Evolutionary conservation across 2,113 vertebrate species (phyloP).

Genomic region (Onychorhynchus coronatus): DNA sequence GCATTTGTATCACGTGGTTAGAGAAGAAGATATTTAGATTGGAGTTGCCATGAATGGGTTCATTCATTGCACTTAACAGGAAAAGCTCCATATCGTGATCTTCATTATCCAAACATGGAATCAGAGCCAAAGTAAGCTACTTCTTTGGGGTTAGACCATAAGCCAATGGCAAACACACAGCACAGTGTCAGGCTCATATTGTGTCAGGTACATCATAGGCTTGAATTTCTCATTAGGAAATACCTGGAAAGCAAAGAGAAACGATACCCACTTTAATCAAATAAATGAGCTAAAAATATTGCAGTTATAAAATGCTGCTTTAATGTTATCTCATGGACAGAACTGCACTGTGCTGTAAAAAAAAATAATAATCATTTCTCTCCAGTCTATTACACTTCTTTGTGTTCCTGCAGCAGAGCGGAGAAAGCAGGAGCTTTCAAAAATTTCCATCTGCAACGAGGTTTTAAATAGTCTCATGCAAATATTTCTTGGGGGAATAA

Average conservation of each 20-base stretch:
- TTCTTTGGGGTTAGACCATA: background rate
- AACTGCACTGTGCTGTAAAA: background rate
- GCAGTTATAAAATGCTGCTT: background rate
- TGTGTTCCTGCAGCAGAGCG: background rate
- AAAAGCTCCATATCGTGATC: background rate
- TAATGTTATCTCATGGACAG: background rate
- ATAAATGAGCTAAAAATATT: background rate
- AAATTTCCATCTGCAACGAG: background rate
- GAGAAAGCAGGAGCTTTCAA: background rate
- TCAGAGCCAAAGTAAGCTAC: background rate
- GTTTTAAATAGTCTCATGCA: background rate
- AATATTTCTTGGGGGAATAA: background rate
- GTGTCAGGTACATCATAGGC: background rate
- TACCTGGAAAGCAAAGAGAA: background rate
- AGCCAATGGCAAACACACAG: background rate
- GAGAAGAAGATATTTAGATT: background rate
- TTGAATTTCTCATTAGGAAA: background rate
- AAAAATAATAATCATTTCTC: background rate
- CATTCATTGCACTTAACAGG: background rate
- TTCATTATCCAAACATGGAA: background rate
- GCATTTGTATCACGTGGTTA: background rate
- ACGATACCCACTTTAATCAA: background rate
- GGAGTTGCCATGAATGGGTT: background rate
- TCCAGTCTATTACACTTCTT: background rate
- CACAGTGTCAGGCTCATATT: rapidly evolving